Conservation (phyloP, 2,888 invertebrate species). For the Apamea anceps region DNA sequence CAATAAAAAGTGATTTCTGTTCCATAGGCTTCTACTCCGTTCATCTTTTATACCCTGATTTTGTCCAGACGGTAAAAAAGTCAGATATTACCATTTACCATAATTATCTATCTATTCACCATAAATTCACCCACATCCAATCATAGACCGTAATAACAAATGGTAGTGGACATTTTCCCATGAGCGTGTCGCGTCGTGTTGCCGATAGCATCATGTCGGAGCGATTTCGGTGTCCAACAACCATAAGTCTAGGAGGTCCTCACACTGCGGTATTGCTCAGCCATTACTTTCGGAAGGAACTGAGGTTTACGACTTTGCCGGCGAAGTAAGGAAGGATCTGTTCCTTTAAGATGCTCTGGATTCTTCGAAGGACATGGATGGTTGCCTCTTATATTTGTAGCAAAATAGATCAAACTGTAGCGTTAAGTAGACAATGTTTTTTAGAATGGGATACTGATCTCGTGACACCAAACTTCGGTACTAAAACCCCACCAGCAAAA, state of each 20-base stretch:
- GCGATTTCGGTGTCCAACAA: constrained; percentile 61
- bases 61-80: too few relatives aligned
- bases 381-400: neutral
- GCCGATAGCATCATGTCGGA: constrained; percentile 66
- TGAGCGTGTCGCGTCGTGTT: constrained; percentile 66
- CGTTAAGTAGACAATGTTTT: neutral
- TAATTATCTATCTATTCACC: too few relatives aligned
- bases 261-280: constrained; percentile 39
- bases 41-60: too few relatives aligned
- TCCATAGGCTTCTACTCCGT: too few relatives aligned
- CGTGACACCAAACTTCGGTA: neutral
- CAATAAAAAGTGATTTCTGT: too few relatives aligned
- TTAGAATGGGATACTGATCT: neutral
- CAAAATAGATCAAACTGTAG: too few relatives aligned
- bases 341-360: neutral
- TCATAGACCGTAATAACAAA: constrained; percentile 9
- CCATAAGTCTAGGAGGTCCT: constrained; percentile 54
- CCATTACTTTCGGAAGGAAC: constrained; percentile 22
- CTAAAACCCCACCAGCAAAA: neutral
- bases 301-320: neutral
- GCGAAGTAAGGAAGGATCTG: neutral
- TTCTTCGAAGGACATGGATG: neutral
- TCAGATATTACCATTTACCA: too few relatives aligned
- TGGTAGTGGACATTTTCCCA: constrained; percentile 58
- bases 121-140: neutral